Base-by-base conservation (phyloP, 2,797 vertebrate genomes). In the Arremon brunneinucha region DNA sequence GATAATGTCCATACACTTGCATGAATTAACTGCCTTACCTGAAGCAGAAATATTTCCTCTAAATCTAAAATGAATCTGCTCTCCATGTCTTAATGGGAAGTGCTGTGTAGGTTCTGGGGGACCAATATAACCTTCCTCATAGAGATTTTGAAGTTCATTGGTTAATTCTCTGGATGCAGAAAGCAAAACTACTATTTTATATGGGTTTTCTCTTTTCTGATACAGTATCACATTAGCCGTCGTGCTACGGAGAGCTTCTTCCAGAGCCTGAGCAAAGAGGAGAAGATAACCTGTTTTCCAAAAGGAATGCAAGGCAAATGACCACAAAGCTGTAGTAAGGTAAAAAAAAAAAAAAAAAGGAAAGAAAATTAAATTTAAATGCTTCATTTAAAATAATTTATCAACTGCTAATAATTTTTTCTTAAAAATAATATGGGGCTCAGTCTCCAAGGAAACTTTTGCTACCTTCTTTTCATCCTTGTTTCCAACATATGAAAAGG, bases 41-140 rank as follows among this genome's bases (percentile, higher is more conserved):
- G 97, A 97, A 71, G 98, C 98, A 85, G 97, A 98, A 97, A 99
- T 98, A 94, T 99, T 99, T 93, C 99, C 98, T 16, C 88, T 98
- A 97, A 99, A 99, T 39, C 81, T 96, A 30, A 99, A 97, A 80
- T 98, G 94, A 67, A 99, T 97, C 92, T 98, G 98, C 23, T 99
- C 98, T 90, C 98, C 98, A 85, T 99, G 98, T 80, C 78, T 94
- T 97, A 99, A 97, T 59, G 93, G 93, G 85, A 99, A 98, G 77
- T 98, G 98, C 3, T 97, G 65, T 0, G 98, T 98, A 43, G 97
- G 97, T 65, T 99, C 98, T 57, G 93, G 93, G 34, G 98, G 97
- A 12, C 97, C 97, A 47, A 69, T 79, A 92, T 98, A 98, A 12
- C 98, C 98, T 79, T 96, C 97, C 7, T 96, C 95, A n/a, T 71